Evolutionary conservation across 1,140 invertebrate species (phyloP).

Genomic region (Drosophila littoralis): DNA sequence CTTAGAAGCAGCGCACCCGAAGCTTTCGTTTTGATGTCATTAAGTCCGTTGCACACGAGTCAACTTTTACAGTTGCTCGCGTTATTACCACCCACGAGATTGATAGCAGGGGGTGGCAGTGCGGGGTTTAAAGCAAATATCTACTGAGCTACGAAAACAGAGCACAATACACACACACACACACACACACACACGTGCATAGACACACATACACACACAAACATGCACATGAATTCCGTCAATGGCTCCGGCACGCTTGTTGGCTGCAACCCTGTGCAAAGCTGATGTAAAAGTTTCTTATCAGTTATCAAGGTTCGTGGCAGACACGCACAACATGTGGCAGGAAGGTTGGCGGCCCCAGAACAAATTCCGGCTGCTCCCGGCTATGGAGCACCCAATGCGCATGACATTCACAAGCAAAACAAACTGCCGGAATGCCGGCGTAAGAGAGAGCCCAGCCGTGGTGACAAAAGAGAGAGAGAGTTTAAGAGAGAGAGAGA

Average conservation of each 20-base stretch:
- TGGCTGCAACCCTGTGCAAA: conserved; percentile 70
- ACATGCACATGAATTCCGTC: conserved; percentile 58
- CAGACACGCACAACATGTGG: conserved; percentile 76
- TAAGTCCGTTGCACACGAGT: conserved; percentile 65
- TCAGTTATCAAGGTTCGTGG: conserved; percentile 78
- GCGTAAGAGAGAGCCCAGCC: conserved; percentile 18
- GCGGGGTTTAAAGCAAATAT: conserved; percentile 39
- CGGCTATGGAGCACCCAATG: conserved; percentile 40
- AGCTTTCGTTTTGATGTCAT: conserved; percentile 43
- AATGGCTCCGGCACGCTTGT: conserved; percentile 50
- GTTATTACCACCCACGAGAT: conserved; percentile 8
- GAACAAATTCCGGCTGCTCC: conserved; percentile 38
- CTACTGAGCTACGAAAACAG: conserved; percentile 30
- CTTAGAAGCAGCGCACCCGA: neutral
- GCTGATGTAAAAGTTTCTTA: conserved; percentile 62
- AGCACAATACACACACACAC: conserved; percentile 4
- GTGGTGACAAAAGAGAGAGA: conserved; percentile 2
- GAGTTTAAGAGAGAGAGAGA: conserved; percentile 11
- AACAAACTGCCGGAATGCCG: conserved; percentile 75
- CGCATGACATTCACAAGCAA: conserved; percentile 52
- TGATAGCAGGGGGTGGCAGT: neutral
- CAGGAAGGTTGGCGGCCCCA: conserved; percentile 67
- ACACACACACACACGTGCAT: conserved; percentile 2
- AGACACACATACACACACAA: neutral
- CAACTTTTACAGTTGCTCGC: conserved; percentile 39